Percentiles rank a stretch among this genome's conserved stretches.
phyloP scores from a whole-genome alignment of 1,140 invertebrate species.

The Lepidotrigona ventralis region DNA sequence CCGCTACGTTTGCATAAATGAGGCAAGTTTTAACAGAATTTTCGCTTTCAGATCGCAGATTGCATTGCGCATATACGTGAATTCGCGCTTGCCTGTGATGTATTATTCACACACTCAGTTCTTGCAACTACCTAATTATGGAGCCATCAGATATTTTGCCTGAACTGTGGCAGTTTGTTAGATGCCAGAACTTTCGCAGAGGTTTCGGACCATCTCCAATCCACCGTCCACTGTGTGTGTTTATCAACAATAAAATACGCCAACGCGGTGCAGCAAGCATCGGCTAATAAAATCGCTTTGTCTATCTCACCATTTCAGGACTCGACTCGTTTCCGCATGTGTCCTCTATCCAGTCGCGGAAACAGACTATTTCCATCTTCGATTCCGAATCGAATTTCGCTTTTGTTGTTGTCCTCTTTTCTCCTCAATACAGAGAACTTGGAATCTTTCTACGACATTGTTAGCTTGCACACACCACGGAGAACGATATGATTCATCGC shows the following conservation, averaged over 20 bases:
- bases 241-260: conserved; percentile 58
- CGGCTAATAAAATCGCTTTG: conserved; percentile 5
- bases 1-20: conserved; percentile 6
- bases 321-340: too few species aligned
- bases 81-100: not conserved
- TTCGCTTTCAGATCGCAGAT: conserved; percentile 13
- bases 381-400: too few species aligned
- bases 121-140: conserved; percentile 26
- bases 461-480: too few species aligned
- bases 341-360: too few species aligned
- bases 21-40: conserved; percentile 9
- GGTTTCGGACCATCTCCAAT: not conserved
- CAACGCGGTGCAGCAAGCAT: too few species aligned
- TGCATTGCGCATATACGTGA: conserved; percentile 15
- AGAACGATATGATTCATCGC: not conserved
- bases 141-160: too few species aligned
- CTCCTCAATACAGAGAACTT: too few species aligned
- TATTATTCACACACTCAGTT: conserved; percentile 24
- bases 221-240: too few species aligned
- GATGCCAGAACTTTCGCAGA: not conserved
- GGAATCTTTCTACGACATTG: not conserved
- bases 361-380: too few species aligned
- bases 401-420: too few species aligned
- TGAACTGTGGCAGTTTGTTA: conserved; percentile 52
- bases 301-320: conserved; percentile 23